Evolutionary conservation across 1,140 invertebrate genomes (phyloP), one percentile per base, ranked within the genome.

Genomic region (Coenobita brevimanus): DNA sequence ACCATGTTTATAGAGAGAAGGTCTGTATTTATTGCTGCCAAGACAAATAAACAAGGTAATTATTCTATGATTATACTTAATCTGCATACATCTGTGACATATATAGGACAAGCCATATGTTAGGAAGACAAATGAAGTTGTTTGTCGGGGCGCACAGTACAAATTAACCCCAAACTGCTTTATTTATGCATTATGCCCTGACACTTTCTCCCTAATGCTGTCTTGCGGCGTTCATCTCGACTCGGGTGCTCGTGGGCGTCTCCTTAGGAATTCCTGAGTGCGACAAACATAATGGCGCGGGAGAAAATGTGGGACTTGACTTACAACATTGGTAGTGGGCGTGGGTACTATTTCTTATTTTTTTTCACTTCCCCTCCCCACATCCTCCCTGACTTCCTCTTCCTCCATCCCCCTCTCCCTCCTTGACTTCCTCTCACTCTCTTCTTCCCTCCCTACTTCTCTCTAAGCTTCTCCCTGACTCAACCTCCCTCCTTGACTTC

Each of bases 281-380:
- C 38, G 57, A 43, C 24, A 2, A 21, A 67, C 64, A 67, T 82
- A 82, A 82, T 67, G 62, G 38, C 0, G 79, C 17, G 38, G 24
- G 21, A 17, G 57, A 43, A n/a, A 82, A 24, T 50, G 54, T 81
- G 15, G 24, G 62, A 82, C 79, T 67, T 82, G 79, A 82, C 38
- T 82, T 82, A 82, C 21, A 67, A 41, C 27, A 30, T 27, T 82
- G 38, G 3, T 17, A n/a, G 62, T 21, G 50, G 57, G 6, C 0
- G 78, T 46, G 41, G 27, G 38, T 76, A 41, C 15, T 43, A 43
- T 17, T 3, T 38, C 67, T 33, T 21, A 15, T 71, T 27, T n/a
- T 21, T 38, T 21, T 13, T 33, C n/a, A 13, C n/a, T 33, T 17
- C 67, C 67, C 41, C 67, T 71, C 30, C 21, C 4, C 4, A n/a